Base-by-base conservation (phyloP, 2,113 vertebrate species). In the Aphyosemion australe region DNA sequence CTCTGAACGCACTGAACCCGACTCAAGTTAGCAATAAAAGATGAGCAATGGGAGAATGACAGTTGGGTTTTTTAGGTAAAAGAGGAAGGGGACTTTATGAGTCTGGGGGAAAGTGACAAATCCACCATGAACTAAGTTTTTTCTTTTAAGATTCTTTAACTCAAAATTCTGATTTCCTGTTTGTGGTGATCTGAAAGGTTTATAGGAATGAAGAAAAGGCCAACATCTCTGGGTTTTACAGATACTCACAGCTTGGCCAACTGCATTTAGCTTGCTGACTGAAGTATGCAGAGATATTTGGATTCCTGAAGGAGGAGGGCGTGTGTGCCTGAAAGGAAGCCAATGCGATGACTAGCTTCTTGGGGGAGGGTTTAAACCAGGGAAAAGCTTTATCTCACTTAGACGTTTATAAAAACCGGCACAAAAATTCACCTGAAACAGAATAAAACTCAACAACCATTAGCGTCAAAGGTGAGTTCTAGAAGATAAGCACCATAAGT, bases 271-370 rank as follows among this genome's bases (percentile, higher is more conserved):
- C 48, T 21, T 34, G 45, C 15, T 64, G 58, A 67, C 62, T 41
- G 39, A 66, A 63, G 39, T 53, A 57, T 2, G 49, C 53, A 62
- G 54, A 76, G 72, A 74, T 78, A 62, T 41, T 69, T 11, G 45
- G 57, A 76, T 26, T 31, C 56, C 65, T 59, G 18, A 12, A 49
- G 62, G 16, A 45, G 39, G 34, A 49, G 76, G 79, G 67, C 16
- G 55, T 54, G 71, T 37, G 11, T 39, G 62, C n/a, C 66, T 65
- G 14, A 10, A 73, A 62, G 45, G 39, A 60, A 78, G 60, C 47
- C 6, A 5, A 13, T 43, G 71, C 21, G 71, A 8, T 52, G 56
- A 65, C 53, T 59, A 42, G 32, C 59, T 65, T 60, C 55, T 11
- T 52, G 26, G 45, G 31, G 37, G 19, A 16, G 39, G n/a, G 42